Evolutionary conservation across 2,888 invertebrate genomes (phyloP).

Genomic region (Mythimna pallens): DNA sequence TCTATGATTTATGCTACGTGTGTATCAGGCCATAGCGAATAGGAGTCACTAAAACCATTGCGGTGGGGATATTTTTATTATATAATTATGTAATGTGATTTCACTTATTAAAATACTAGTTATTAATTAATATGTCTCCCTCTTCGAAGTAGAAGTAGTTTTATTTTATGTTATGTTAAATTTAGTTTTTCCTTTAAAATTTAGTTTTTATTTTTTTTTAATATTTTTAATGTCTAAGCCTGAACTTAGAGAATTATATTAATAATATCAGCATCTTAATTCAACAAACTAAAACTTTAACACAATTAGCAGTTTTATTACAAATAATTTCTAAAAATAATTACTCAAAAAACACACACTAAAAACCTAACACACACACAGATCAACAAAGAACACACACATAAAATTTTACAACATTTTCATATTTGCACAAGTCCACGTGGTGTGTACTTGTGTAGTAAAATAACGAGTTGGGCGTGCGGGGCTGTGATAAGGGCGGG

Average conservation of each 20-base stretch:
- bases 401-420: constrained; percentile 62
- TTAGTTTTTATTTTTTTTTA: background rate
- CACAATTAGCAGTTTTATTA: background rate
- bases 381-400: constrained; percentile 36
- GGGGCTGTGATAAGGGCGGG: constrained; percentile 69
- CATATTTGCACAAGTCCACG: constrained; percentile 66
- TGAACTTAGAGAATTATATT: background rate
- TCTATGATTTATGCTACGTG: background rate
- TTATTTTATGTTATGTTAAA: no score
- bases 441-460: constrained; percentile 67
- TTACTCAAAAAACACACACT: constrained; percentile 7
- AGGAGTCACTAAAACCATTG: background rate
- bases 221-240: background rate
- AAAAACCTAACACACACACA: constrained; percentile 17
- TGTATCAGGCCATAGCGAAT: background rate
- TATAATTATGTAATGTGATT: no score
- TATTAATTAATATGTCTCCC: no score
- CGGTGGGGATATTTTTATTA: no score
- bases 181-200: background rate
- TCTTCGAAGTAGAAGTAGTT: no score
- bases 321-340: background rate
- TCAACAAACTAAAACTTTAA: background rate
- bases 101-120: background rate
- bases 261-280: no score
- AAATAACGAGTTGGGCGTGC: constrained; percentile 71